Evolutionary conservation across 2,113 vertebrate species (phyloP).

Genomic region (Gymnorhina tibicen): DNA sequence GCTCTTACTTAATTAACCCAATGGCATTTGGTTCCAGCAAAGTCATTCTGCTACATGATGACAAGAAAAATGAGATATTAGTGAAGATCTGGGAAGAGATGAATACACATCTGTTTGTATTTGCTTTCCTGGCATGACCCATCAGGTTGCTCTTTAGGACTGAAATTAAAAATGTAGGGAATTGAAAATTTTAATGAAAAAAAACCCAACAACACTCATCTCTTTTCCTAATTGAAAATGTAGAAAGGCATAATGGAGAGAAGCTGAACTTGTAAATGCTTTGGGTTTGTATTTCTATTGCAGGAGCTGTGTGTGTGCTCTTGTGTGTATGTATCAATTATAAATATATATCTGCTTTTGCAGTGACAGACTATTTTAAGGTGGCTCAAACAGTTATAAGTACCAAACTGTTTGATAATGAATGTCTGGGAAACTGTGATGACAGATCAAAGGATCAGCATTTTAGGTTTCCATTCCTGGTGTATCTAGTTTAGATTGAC

Average conservation of each 20-base stretch:
- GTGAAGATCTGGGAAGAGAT: neutral
- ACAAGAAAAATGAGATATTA: constrained; percentile 20
- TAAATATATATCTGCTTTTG: neutral
- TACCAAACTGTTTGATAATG: constrained; percentile 2
- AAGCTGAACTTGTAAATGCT: constrained; percentile 1
- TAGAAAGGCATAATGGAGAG: neutral
- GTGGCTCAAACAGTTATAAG: constrained; percentile 23
- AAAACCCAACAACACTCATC: neutral
- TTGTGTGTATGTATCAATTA: neutral
- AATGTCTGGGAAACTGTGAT: constrained; percentile 35
- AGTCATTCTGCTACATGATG: constrained; percentile 4
- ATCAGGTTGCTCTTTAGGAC: neutral
- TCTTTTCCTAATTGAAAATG: neutral
- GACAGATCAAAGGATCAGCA: constrained; percentile 27
- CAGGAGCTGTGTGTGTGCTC: neutral
- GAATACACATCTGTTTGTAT: constrained; percentile 14
- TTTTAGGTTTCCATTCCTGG: constrained; percentile 26
- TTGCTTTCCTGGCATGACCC: constrained; percentile 20
- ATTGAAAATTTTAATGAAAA: neutral
- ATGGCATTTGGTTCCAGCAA: neutral
- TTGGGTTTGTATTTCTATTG: neutral
- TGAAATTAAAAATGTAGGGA: neutral
- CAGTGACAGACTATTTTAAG: constrained; percentile 32
- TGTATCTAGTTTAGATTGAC: constrained; percentile 24
- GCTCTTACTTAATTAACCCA: constrained; percentile 20